Conservation (phyloP, 2,113 vertebrate species). For the Aplodontia rufa region DNA sequence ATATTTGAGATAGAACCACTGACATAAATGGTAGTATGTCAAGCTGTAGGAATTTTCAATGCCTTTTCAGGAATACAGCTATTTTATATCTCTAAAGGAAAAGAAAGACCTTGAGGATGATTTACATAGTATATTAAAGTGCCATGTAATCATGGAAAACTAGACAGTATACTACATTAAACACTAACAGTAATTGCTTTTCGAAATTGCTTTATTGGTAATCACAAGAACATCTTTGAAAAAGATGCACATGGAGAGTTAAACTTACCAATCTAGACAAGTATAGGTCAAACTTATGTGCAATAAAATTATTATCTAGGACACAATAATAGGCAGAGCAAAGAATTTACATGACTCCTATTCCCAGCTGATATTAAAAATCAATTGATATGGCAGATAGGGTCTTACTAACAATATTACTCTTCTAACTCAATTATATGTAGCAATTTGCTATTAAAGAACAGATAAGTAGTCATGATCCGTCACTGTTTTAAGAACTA, state of each 20-base stretch:
- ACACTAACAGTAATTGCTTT: not conserved
- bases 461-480: not conserved
- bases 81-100: not conserved
- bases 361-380: not conserved
- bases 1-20: not conserved
- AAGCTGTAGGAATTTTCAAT: not conserved
- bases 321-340: not conserved
- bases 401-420: not conserved
- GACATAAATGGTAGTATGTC: not conserved
- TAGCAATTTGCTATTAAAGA: not conserved
- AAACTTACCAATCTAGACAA: not conserved
- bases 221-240: not conserved
- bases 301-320: constrained; percentile 6
- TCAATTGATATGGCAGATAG: not conserved
- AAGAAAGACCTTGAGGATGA: not conserved
- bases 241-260: not conserved
- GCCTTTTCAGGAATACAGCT: not conserved
- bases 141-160: not conserved
- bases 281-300: not conserved
- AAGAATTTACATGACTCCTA: not conserved
- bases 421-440: not conserved
- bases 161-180: not conserved
- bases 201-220: not conserved
- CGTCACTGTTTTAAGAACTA: constrained; percentile 11
- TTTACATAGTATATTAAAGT: not conserved